Percentiles rank a stretch among this genome's conserved stretches.
phyloP scores from a whole-genome alignment of 35 echinoderm and acorn worm genomes.

The Chiridota heheva region DNA sequence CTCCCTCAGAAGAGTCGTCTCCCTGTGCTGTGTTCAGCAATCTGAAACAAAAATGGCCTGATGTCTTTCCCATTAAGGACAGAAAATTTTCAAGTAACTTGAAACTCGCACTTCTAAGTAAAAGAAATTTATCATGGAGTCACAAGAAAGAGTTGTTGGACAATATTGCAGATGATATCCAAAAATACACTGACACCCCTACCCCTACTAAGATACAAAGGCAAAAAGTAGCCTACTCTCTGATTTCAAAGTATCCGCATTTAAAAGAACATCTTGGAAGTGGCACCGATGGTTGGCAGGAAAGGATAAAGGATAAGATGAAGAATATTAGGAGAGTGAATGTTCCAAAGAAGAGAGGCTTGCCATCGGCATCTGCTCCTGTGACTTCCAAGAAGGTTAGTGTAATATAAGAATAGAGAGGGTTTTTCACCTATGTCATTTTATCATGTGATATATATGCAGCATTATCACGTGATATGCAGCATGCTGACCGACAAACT shows the following conservation, averaged over 20 bases:
- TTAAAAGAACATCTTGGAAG: conserved; percentile 32
- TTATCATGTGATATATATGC: no score
- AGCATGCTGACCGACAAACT: no score
- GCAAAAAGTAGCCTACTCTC: neutral
- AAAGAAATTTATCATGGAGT: conserved; percentile 23
- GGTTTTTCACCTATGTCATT: no score
- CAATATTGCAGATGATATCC: conserved; percentile 19
- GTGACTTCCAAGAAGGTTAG: no score
- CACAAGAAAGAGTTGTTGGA: conserved; percentile 41
- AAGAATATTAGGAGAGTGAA: conserved; percentile 31
- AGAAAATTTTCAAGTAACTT: conserved; percentile 17
- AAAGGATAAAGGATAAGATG: conserved; percentile 38
- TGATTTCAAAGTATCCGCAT: conserved; percentile 42
- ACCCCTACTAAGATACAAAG: conserved; percentile 38
- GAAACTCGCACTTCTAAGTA: neutral
- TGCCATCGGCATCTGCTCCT: no score
- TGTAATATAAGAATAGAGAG: no score
- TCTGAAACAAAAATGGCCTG: neutral
- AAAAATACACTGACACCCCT: conserved; percentile 40
- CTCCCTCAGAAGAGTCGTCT: neutral
- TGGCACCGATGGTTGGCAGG: conserved; percentile 50
- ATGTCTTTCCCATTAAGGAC: neutral
- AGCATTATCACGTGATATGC: no score
- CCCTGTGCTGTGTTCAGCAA: no score
- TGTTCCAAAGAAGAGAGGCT: no score